Conservation (phyloP, 1,140 invertebrate genomes). For the Ceratina australensis region DNA sequence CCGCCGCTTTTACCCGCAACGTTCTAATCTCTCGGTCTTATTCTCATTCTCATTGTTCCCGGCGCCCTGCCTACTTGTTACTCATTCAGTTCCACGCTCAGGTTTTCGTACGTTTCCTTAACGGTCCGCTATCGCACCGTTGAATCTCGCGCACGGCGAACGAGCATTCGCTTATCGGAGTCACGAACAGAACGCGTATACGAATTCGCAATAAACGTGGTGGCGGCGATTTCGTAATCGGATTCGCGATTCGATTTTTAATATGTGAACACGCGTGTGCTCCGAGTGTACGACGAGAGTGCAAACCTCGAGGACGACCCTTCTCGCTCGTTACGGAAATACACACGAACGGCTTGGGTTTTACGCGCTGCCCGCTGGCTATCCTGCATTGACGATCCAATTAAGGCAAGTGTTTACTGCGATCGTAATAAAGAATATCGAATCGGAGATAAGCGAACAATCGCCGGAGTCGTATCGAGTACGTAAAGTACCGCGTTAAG, state of each 20-base stretch:
- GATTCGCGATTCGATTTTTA: background rate
- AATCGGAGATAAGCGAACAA: background rate
- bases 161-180: background rate
- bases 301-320: background rate
- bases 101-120: background rate
- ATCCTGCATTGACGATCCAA: background rate
- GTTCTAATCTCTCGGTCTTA: background rate
- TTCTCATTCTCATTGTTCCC: background rate
- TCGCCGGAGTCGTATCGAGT: background rate
- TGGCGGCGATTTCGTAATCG: background rate
- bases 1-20: background rate
- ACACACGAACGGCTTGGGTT: background rate
- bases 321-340: no score
- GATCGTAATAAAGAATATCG: background rate
- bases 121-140: background rate
- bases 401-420: background rate
- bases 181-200: background rate
- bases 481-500: background rate
- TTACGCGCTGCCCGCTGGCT: background rate
- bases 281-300: background rate
- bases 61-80: background rate
- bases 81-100: background rate
- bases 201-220: background rate
- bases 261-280: constrained; percentile 2
- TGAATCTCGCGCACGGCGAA: background rate